A percentile compares a stretch with the other conserved stretches of the same genome.
Evolutionary conservation across 2,113 vertebrate species (phyloP).

Genomic region (Podiceps cristatus): DNA sequence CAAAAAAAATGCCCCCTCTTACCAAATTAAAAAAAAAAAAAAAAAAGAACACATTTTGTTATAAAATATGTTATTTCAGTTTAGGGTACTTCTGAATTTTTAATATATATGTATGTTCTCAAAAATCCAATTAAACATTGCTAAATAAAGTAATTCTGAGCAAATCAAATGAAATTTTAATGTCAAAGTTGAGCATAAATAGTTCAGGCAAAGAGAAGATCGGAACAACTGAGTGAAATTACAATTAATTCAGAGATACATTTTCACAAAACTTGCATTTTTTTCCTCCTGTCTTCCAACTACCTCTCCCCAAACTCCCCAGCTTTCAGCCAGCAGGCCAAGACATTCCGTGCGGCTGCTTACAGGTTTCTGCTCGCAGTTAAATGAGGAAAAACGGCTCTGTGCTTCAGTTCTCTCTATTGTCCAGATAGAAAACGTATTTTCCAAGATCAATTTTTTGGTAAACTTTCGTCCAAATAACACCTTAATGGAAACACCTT

Average conservation of each 20-base stretch:
- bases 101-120: not conserved
- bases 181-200: constrained; percentile 37
- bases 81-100: not conserved
- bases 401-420: rapidly evolving
- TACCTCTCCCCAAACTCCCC: not conserved
- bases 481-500: not conserved
- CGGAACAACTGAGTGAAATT: not conserved
- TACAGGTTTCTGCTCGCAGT: not conserved
- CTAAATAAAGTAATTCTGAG: constrained; percentile 32
- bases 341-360: rapidly evolving
- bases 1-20: not conserved
- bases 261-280: not conserved
- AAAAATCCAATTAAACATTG: constrained; percentile 22
- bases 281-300: not conserved
- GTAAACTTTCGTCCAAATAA: not conserved
- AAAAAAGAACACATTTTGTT: not conserved
- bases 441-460: not conserved
- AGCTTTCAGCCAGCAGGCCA: not conserved
- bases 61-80: not conserved
- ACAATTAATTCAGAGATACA: not conserved
- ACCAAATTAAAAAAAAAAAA: not conserved
- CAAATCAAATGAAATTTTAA: not conserved
- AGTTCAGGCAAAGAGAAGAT: not conserved
- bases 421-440: rapidly evolving
- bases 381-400: not conserved